A percentile compares a stretch with the other conserved stretches of the same genome.
Evolutionary conservation across 2,113 vertebrate species (phyloP).

Genomic region (Naja naja): DNA sequence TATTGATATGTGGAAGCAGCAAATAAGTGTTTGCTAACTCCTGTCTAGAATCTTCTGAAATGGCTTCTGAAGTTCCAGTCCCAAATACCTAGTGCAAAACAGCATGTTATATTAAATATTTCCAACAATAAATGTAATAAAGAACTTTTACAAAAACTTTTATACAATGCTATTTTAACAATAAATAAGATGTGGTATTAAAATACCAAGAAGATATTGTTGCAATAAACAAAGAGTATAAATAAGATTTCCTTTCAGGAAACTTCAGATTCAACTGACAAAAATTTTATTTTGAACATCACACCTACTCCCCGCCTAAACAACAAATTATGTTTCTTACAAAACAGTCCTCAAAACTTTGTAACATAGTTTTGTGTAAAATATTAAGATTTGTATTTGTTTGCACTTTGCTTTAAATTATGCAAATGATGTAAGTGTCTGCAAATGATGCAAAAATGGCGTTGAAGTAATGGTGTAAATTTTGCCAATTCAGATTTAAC

Average conservation of each 20-base stretch:
- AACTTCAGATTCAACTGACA: neutral
- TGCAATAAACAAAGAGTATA: neutral
- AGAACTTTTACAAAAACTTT: neutral
- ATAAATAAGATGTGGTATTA: neutral
- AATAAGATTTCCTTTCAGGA: neutral
- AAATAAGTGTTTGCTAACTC: conserved; percentile 76
- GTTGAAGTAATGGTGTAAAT: neutral
- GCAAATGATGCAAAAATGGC: neutral
- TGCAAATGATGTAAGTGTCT: neutral
- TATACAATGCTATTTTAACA: neutral
- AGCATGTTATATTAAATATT: neutral
- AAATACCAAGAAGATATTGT: neutral
- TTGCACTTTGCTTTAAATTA: neutral
- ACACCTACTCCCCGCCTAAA: neutral
- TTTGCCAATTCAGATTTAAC: neutral
- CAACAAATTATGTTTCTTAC: neutral
- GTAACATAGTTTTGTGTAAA: neutral
- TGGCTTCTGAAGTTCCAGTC: conserved; percentile 72
- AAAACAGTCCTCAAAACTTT: neutral
- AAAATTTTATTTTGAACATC: neutral
- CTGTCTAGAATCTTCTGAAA: conserved; percentile 72
- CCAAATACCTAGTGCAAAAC: conserved; percentile 83
- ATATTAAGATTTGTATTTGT: neutral
- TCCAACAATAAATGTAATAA: neutral
- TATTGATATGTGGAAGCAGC: conserved; percentile 88